Conservation (phyloP, 2,888 invertebrate species). For the Melanchra persicariae region DNA sequence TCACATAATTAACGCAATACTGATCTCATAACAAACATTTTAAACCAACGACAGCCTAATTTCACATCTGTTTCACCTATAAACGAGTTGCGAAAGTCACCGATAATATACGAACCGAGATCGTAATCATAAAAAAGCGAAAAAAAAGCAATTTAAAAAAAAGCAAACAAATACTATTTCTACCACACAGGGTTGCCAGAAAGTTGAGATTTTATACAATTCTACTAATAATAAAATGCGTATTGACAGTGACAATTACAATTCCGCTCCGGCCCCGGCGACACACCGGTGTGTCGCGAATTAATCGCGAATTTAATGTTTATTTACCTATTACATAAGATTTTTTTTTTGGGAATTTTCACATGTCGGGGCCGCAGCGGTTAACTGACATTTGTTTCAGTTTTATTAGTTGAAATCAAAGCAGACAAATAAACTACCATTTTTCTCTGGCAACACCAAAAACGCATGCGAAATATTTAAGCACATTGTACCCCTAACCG, state of each 20-base stretch:
- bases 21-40: slow-evolving; percentile 78
- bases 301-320: no score
- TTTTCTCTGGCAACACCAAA: slow-evolving; percentile 43
- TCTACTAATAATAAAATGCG: slow-evolving; percentile 14
- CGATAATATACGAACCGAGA: slow-evolving; percentile 60
- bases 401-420: slow-evolving; percentile 9
- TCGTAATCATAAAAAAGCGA: slow-evolving; percentile 42
- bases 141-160: slow-evolving; percentile 19
- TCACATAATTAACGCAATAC: slow-evolving; percentile 82
- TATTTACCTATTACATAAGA: no score
- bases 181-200: slow-evolving; percentile 62
- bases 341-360: no score
- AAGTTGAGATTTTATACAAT: slow-evolving; percentile 6
- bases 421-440: slow-evolving; percentile 10
- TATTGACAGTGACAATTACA: slow-evolving; percentile 13
- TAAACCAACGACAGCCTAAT: slow-evolving; percentile 71
- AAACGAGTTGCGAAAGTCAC: slow-evolving; percentile 86
- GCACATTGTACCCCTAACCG: slow-evolving; percentile 47
- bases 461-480: slow-evolving; percentile 45
- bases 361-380: no score
- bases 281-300: no score
- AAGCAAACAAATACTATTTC: slow-evolving; percentile 62
- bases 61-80: slow-evolving; percentile 90
- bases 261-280: no score
- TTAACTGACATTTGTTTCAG: not conserved